Base-by-base conservation (phyloP, 2,888 invertebrate species). In the Pilophorus perplexus region DNA sequence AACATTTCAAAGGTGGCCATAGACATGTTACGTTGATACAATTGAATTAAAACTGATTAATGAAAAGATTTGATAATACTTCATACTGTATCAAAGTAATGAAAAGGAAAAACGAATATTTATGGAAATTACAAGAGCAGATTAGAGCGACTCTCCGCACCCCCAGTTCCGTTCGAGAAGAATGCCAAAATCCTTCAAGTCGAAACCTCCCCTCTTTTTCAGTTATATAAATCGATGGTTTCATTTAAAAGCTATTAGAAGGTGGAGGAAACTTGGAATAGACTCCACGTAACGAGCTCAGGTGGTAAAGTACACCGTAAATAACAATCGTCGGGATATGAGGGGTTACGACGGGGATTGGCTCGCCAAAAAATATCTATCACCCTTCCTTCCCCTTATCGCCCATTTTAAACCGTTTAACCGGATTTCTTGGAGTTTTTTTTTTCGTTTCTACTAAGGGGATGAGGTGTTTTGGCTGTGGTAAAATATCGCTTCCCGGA, bases 241-340 rank as follows among this genome's bases (percentile, higher is more conserved):
- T 66, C 66, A 66, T 66, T 66, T 59, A 66, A 66, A 66, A 66
- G 57, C 66, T 66, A 66, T 66, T 66, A 66, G 50, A 37, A 57
- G 18, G 48, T n/a, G 48, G 25, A 48, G 46, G 54, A 38, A 55
- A 8, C 55, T 27, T 46, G 23, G 42, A 42, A 55, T 23, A 59
- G 59, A 59, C 59, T 59, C 42, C 42, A 27, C 23, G 59, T 59
- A 59, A 59, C 59, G 59, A 59, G 59, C 25, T 59, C 59, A n/a
- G 25, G 42, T 5, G 59, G 18, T 28, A 23, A 23, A 42, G 18
- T 40, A 52, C 52, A 14, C 42, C 40, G 59, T 59, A 59, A 59
- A 59, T 59, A 59, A 59, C 59, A 59, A 59, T 59, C 59, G 59
- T 44, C 42, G 59, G 42, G 40, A 40, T 59, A 59, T 59, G 59